Evolutionary conservation across 1,140 invertebrate genomes (phyloP), one percentile per base, ranked within the genome.

Genomic region (Drosophila pruinosa): DNA sequence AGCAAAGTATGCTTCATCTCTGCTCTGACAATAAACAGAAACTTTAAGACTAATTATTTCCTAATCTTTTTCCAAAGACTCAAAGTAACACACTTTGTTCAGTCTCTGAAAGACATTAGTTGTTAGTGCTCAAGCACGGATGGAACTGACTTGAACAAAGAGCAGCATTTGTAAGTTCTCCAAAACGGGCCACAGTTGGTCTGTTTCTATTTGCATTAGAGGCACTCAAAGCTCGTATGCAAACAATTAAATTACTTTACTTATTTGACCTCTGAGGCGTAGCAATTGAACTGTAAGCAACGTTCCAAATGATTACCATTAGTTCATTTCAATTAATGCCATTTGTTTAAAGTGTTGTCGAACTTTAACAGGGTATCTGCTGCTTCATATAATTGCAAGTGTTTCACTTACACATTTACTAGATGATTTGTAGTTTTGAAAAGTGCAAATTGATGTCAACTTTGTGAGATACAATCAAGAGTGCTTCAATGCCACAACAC

Each of bases 371-470:
- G 47, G 47, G 47, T 36, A 34, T 34, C 8, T 52, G 4, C 6
- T 21, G 6, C 15, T 2, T 12, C n/a, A 7, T 17, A n/a, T 5
- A 2, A 10, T 7, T 2, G 1, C 1, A 50, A 28, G 7, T 14
- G 10, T 0, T 50, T 50, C 1, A n/a, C 21, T 24, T 1, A 1
- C 14, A 15, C 3, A 12, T 34, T 38, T 22, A 8, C 21, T 0
- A 58, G 4, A 17, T 17, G 5, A 8, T 53, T 21, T 38, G 10
- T 12, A 12, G 17, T 38, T 52, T 76, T 22, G 14, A 28, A 38
- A 53, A 82, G 75, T 75, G 79, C 79, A 83, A 78, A 78, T 45
- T 36, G 64, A 52, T 82, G 79, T 83, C 54, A 41, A 56, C 41
- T 74, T 70, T 36, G 5, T 31, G 17, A 63, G 50, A 70, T 64